These are phyloP conservation scores for Mastomys natalensis DNA, from an alignment of 2,113 vertebrate species.

Conservation along the genomic window DNA sequence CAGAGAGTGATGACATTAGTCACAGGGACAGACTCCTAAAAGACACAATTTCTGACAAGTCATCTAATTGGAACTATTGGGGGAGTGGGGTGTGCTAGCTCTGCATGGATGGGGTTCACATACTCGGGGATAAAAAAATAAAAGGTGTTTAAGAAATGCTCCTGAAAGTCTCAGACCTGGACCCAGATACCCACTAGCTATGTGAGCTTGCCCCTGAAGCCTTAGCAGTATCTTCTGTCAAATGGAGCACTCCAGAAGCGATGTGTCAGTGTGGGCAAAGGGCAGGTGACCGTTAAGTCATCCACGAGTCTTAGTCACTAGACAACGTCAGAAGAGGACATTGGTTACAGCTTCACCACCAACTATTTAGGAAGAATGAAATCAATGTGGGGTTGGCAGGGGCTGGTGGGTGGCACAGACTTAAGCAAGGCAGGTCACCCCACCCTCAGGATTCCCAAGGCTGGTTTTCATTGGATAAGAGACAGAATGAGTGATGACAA, in stretches of 20 bases:
- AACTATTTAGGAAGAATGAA: not conserved
- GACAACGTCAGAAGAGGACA: not conserved
- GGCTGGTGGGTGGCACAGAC: not conserved
- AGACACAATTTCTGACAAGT: not conserved
- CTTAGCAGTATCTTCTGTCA: not conserved
- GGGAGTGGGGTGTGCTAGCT: not conserved
- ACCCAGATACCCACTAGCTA: not conserved
- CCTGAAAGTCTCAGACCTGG: not conserved
- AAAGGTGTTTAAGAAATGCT: not conserved
- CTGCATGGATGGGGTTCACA: fast-evolving
- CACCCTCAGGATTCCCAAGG: not conserved
- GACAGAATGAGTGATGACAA: too few relatives aligned
- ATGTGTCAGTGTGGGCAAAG: not conserved
- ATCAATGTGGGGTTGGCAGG: not conserved
- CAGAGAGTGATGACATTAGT: too few relatives aligned
- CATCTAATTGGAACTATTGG: not conserved
- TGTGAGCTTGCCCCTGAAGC: not conserved
- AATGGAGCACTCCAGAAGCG: not conserved
- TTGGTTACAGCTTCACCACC: not conserved
- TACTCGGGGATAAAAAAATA: too few relatives aligned
- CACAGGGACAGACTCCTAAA: not conserved
- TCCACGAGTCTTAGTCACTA: not conserved
- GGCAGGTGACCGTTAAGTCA: not conserved
- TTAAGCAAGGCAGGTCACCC: not conserved
- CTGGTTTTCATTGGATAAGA: not conserved